Evolutionary conservation across 2,888 invertebrate species (phyloP), one percentile per base, ranked within the genome.

Genomic region (Cremastinae sp.): DNA sequence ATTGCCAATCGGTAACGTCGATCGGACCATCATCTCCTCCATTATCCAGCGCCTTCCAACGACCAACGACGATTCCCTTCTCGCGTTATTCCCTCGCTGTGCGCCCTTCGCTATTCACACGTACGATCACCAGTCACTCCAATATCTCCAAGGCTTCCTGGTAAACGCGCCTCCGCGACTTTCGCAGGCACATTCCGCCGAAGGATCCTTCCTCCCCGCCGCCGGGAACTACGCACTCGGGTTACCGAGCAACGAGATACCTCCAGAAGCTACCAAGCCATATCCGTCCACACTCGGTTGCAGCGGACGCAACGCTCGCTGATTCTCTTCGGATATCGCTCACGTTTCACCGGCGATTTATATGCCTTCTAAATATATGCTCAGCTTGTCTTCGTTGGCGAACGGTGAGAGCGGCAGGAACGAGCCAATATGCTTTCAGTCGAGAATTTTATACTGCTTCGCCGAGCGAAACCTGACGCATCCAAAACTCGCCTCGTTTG

Each of bases 21-120:
- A 84, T 71, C 86, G 82, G 66, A 86, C 84, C 80, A 86, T 87
- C 88, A 88, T 88, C 79, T 83, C 84, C 81, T 86, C 85, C 84
- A 86, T 87, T 75, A 62, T 43, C 10, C 12, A 34, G 5, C 14
- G 5, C 45, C 36, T 61, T 16, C 16, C 10, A 43, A 5, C 45
- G 22, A 9, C 0, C 8, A 28, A 12, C 28, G 14, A 14, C 22
- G 18, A 9, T 20, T 12, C 43, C 20, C n/a, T 43, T 22, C 28
- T 59, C 14, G 59, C 74, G 64, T 59, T 78, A 59, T 43, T 64
- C 47, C 38, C 47, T 28, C 14, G 18, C 49, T n/a, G n/a, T n/a
- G n/a, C n/a, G n/a, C n/a, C n/a, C n/a, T 41, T 58, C 62, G 53
- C 18, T 20, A 10, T 59, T 65, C 59, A 58, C 72, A 58, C 28